phyloP scores from a whole-genome alignment of 2,888 invertebrate genomes.

The Heliothis peltigera region DNA sequence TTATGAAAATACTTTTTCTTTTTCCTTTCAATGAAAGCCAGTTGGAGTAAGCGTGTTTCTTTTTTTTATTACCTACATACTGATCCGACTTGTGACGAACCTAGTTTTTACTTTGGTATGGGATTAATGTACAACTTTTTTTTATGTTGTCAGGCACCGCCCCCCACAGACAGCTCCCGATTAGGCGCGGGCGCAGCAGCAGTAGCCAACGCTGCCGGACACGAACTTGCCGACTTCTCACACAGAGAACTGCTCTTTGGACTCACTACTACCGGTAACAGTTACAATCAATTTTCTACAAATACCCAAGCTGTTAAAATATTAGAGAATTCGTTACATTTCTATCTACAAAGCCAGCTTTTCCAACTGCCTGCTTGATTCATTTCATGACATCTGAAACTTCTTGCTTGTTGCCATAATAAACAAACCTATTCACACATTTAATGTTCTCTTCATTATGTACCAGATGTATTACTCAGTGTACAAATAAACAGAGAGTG shows the following conservation, averaged over 20 bases:
- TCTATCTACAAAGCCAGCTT: background rate
- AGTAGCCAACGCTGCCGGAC: conserved; percentile 93
- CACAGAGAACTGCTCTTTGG: conserved; percentile 96
- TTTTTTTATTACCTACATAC: no score
- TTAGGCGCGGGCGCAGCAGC: conserved; percentile 90
- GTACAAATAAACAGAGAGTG: conserved; percentile 46
- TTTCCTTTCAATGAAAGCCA: no score
- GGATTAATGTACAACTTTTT: background rate
- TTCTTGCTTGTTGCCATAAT: background rate
- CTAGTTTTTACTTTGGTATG: no score
- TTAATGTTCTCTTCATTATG: conserved; percentile 13
- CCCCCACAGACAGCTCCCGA: conserved; percentile 88
- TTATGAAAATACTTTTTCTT: no score
- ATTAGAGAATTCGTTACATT: background rate
- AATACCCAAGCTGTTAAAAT: no score
- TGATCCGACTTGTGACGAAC: no score
- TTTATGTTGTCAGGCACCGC: conserved; percentile 81
- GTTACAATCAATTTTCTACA: background rate
- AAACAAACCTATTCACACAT: background rate
- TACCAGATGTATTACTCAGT: conserved; percentile 37
- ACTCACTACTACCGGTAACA: conserved; percentile 92
- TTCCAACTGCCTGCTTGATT: no score
- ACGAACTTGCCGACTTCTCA: conserved; percentile 95
- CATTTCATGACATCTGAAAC: background rate
- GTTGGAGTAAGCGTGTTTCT: no score